Conservation (phyloP, 2,797 vertebrate genomes). For the Tolypeutes matacus region DNA sequence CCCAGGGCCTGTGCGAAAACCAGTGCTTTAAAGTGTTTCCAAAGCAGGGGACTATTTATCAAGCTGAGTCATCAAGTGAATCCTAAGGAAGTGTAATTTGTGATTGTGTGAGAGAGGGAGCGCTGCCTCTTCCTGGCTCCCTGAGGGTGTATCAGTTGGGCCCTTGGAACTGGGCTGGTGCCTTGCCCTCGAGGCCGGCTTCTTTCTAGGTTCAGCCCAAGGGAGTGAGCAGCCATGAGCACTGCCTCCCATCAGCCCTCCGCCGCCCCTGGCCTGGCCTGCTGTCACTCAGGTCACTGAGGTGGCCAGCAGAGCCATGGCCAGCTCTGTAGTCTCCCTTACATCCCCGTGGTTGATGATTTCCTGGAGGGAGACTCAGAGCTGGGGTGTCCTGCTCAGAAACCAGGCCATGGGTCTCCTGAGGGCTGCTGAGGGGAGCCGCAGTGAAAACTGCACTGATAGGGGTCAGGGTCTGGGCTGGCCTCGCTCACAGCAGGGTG, state of each 20-base stretch:
- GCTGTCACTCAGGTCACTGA: neutral
- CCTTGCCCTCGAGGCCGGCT: neutral
- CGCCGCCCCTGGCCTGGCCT: neutral
- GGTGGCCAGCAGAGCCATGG: neutral
- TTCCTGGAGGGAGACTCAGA: too few relatives aligned
- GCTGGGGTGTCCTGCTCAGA: too few relatives aligned
- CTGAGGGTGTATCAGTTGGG: neutral
- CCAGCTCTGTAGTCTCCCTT: too few relatives aligned
- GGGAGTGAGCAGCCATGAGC: too few relatives aligned
- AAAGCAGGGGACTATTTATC: neutral
- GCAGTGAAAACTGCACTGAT: too few relatives aligned
- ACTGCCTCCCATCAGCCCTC: neutral
- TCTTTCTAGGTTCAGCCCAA: too few relatives aligned
- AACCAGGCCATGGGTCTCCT: too few relatives aligned
- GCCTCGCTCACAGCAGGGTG: too few relatives aligned
- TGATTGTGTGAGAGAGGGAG: neutral
- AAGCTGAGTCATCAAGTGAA: neutral
- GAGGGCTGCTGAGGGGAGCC: too few relatives aligned
- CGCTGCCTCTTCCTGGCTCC: neutral
- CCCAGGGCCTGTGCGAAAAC: neutral
- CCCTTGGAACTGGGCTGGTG: neutral
- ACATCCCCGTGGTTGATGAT: too few relatives aligned
- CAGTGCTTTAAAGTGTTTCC: neutral
- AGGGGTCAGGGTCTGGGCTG: too few relatives aligned
- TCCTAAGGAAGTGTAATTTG: neutral